These are phyloP conservation scores for Caenorhabditis sp. DNA, from an alignment of 2,888 invertebrate genomes.

Conservation along the genomic window DNA sequence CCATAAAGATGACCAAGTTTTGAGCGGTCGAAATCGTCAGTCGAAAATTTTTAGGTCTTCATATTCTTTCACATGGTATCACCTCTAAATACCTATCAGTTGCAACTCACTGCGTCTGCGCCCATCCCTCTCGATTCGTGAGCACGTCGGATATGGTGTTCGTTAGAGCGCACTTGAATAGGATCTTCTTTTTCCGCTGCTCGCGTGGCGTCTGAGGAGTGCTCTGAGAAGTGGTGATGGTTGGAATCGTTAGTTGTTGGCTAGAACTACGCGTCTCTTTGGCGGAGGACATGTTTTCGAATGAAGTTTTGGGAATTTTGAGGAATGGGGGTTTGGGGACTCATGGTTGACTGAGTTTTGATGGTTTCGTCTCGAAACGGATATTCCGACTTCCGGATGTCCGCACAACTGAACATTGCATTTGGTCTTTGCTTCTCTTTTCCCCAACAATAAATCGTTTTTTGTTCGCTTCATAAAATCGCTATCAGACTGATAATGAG, in stretches of 20 bases:
- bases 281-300: neutral
- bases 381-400: too few relatives aligned
- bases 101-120: conserved; percentile 71
- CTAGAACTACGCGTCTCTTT: conserved; percentile 16
- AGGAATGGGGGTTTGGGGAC: too few relatives aligned
- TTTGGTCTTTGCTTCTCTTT: too few relatives aligned
- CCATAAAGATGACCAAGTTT: too few relatives aligned
- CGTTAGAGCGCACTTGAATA: conserved; percentile 77
- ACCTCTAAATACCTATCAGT: too few relatives aligned
- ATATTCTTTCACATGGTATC: too few relatives aligned
- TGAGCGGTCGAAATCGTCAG: too few relatives aligned
- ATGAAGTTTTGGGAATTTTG: too few relatives aligned
- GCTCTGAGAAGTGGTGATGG: conserved; percentile 35
- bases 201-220: conserved; percentile 24
- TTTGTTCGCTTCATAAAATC: neutral
- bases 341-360: too few relatives aligned
- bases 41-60: too few relatives aligned
- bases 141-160: conserved; percentile 81
- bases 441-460: conserved; percentile 4
- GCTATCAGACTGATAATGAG: neutral
- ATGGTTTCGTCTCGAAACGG: too few relatives aligned
- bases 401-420: too few relatives aligned
- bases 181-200: conserved; percentile 61
- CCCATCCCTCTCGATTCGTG: conserved; percentile 78
- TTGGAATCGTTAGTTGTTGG: conserved; percentile 18